These are phyloP conservation scores for Pseudopodoces humilis DNA, from an alignment of 2,113 vertebrate genomes.

Conservation along the genomic window DNA sequence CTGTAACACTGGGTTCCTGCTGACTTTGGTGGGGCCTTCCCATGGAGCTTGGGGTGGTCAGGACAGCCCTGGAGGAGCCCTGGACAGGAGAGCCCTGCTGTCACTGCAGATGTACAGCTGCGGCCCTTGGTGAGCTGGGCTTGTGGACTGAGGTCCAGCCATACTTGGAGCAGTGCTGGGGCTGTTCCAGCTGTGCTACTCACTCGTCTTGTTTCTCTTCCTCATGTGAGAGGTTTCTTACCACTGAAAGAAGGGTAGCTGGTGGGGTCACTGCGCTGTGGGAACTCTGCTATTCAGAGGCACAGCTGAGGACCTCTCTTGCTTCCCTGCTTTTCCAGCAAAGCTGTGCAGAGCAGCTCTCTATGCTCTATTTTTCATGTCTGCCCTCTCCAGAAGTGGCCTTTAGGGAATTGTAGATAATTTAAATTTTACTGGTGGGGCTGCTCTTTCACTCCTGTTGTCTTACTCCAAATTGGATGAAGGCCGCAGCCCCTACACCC, in stretches of 20 bases:
- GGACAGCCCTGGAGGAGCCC: not conserved
- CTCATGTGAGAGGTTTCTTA: not conserved
- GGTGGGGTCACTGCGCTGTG: not conserved
- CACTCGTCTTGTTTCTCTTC: not conserved
- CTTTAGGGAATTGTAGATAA: not conserved
- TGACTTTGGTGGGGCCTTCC: fast-evolving
- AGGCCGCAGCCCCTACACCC: fast-evolving
- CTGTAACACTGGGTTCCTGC: fast-evolving
- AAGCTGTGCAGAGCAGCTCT: not conserved
- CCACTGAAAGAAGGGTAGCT: not conserved
- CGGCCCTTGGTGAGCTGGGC: not conserved
- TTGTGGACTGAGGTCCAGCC: not conserved
- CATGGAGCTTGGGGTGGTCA: not conserved
- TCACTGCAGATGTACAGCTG: not conserved
- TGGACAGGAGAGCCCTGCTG: not conserved
- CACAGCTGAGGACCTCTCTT: not conserved
- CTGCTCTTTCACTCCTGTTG: not conserved
- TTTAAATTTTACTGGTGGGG: not conserved
- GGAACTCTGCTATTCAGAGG: not conserved
- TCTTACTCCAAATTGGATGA: not conserved
- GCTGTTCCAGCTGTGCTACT: not conserved
- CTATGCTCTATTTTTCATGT: fast-evolving
- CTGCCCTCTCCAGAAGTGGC: not conserved
- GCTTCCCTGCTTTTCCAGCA: not conserved
- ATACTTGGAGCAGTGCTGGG: not conserved